Evolutionary conservation across 2,888 invertebrate genomes (phyloP), one percentile per base, ranked within the genome.

Genomic region (Mythimna pallens): DNA sequence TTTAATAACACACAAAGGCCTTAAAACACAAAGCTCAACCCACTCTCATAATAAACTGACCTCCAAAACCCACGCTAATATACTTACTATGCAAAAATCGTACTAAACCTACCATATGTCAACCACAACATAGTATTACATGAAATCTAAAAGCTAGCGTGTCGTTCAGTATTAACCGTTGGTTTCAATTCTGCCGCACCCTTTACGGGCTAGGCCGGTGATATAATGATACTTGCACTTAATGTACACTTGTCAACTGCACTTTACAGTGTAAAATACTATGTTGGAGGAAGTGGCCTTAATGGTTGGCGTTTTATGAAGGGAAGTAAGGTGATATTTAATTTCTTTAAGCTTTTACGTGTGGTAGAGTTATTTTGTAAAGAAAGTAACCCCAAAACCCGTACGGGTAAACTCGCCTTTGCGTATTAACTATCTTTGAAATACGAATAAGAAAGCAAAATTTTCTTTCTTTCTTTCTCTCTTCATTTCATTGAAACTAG

Each of bases 191-290:
- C 17, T 2, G 34, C 63, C 83, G 64, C 80, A 9, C 83, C 80
- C 25, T 50, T 36, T 14, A 25, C n/a, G 61, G 73, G 77, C 59
- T 62, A 73, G 84, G 70, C 73, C 55, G 43, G 68, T 78, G 66
- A 67, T 82, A 71, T 82, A 85, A 86, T 86, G 75, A 66, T 62
- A 73, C 65, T 66, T 82, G 85, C 80, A 86, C 70, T 80, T 74
- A 79, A 75, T 57, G 73, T 77, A 52, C 65, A 57, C 81, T 73
- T 84, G 82, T 86, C 82, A 77, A 77, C 73, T 86, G 83, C 83
- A 85, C 69, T 80, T 83, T 66, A 70, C 54, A 79, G 61, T 64
- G 58, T 76, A 80, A 73, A 73, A 85, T 71, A 84, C 70, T 81
- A 50, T 84, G 71, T 75, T 58, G 20, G 58, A 43, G 64, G 65